Evolutionary conservation across 2,113 vertebrate species (phyloP), one percentile per base, ranked within the genome.

Genomic region (Sclerurus mexicanus): DNA sequence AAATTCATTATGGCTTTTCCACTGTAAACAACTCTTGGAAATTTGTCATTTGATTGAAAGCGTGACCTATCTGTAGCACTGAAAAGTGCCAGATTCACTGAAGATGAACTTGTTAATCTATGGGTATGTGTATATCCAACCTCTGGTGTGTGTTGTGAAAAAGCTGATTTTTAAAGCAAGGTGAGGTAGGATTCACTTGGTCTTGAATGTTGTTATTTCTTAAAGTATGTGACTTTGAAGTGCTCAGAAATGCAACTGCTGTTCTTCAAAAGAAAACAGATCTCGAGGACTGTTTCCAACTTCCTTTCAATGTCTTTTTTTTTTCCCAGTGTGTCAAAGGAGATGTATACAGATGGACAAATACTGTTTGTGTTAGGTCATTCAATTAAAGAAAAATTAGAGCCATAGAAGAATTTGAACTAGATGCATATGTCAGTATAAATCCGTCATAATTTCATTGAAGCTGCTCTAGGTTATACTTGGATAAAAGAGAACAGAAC

Each of bases 191-290:
- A 93, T 92, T 96, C 68, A 91, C 93, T 96, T 94, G 55, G 90
- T 96, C 76, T 81, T 24, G 9, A 87, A 93, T 83, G 90, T 92
- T 95, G 78, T 95, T 95, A 75, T 33, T 95, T 72, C 94, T 76
- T 79, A 71, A 96, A 97, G 88, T 82, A 23, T 73, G 89, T 50
- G 96, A 91, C 89, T 97, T 97, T 96, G 95, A 97, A 96, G 78
- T 95, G 90, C 90, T 89, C 95, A 97, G 87, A 96, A 97, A 96
- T 76, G 82, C 80, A 95, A 96, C 94, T 90, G 93, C 88, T 96
- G 67, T 80, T 90, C 92, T 95, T 96, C 95, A 96, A 95, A 97
- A 90, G 78, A 89, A 94, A 96, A 88, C 86, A 88, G 77, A 79
- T 85, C 89, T 91, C 2, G 4, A 90, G 85, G 79, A 94, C 76